Conservation (phyloP, 1,140 invertebrate species). For the Neodiprion pinetum region DNA sequence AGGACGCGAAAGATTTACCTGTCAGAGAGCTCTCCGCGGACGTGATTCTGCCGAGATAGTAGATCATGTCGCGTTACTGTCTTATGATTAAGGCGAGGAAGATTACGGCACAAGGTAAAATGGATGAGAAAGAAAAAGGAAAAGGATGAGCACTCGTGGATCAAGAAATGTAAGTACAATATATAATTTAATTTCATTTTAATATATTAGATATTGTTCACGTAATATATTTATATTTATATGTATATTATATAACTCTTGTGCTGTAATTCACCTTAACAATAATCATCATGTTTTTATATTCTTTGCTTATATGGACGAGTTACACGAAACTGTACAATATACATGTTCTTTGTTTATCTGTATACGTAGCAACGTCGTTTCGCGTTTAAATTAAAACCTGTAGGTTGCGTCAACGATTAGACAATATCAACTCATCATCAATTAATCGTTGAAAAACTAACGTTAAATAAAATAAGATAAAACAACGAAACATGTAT, state of each 20-base stretch:
- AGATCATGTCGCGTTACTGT: no score
- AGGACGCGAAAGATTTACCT: no score
- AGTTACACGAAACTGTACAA: background rate
- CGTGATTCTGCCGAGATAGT: no score
- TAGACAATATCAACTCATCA: background rate
- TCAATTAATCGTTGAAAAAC: no score
- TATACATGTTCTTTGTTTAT: background rate
- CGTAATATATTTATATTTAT: slow-evolving; percentile 28
- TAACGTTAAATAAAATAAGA: background rate
- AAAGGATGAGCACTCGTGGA: no score
- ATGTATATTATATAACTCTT: slow-evolving; percentile 31
- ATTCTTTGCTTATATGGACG: background rate
- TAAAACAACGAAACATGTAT: slow-evolving; percentile 7
- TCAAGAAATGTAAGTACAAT: background rate
- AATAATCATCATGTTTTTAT: slow-evolving; percentile 18
- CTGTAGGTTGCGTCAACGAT: background rate
- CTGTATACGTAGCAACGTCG: slow-evolving; percentile 8
- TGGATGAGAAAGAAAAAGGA: no score
- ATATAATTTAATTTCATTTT: slow-evolving; percentile 44
- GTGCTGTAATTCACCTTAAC: slow-evolving; percentile 16
- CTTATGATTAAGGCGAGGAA: no score
- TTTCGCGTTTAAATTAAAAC: slow-evolving; percentile 4
- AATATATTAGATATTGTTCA: slow-evolving; percentile 47
- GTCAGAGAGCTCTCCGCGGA: no score
- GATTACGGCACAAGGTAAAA: no score